Percentiles rank a stretch among this genome's conserved stretches.
Evolutionary conservation across 1,140 invertebrate species (phyloP).

Genomic region (Tetragonula clypearis): DNA sequence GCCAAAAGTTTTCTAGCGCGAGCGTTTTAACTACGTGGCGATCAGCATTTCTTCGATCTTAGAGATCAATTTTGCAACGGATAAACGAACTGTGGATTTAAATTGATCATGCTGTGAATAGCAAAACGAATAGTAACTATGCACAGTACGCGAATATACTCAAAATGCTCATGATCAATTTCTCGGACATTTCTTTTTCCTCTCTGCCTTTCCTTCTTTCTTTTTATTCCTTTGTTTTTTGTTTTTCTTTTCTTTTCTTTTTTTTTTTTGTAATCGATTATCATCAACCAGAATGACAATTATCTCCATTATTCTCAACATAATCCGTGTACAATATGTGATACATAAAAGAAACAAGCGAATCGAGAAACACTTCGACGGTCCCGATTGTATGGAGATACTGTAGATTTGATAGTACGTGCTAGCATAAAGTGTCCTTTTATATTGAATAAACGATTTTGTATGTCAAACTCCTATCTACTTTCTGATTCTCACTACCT

Average conservation of each 20-base stretch:
- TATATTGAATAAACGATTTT: constrained; percentile 81
- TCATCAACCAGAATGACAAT: constrained; percentile 30
- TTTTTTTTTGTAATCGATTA: constrained; percentile 1
- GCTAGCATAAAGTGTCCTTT: constrained; percentile 81
- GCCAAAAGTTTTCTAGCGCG: constrained; percentile 4
- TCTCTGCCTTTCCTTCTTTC: neutral
- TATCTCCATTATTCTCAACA: constrained; percentile 49
- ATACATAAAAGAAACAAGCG: constrained; percentile 74
- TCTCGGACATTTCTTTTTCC: constrained; percentile 8
- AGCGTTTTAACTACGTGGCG: neutral
- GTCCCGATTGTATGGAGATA: constrained; percentile 70
- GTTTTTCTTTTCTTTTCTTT: too few species aligned
- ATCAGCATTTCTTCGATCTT: constrained; percentile 4
- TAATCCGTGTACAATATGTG: constrained; percentile 76
- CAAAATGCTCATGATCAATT: constrained; percentile 31
- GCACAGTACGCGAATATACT: constrained; percentile 50
- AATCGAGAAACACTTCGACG: constrained; percentile 65
- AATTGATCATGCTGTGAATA: constrained; percentile 47
- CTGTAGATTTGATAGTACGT: constrained; percentile 78
- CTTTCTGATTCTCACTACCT: neutral
- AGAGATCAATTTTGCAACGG: neutral
- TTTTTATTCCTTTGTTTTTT: neutral
- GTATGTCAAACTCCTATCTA: constrained; percentile 69
- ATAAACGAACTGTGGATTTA: constrained; percentile 28
- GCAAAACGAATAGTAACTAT: constrained; percentile 21